Evolutionary conservation across 2,888 invertebrate species (phyloP), one percentile per base, ranked within the genome.

Genomic region (Siphlonurus alternatus): DNA sequence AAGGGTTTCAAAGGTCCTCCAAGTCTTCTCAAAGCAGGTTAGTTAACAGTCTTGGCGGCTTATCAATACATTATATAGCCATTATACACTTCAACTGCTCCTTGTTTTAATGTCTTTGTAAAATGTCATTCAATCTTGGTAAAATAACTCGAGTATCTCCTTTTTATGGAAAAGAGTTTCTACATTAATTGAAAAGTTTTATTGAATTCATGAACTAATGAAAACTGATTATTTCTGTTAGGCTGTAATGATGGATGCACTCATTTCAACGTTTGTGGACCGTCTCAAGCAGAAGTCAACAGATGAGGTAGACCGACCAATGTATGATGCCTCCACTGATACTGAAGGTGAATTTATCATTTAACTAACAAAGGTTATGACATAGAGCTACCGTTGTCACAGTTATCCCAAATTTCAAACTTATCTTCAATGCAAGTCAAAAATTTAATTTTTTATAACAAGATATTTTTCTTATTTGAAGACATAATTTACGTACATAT

Each of bases 171-270:
- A n/a, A n/a, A n/a, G n/a, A n/a, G n/a, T n/a, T n/a, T n/a, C n/a
- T n/a, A n/a, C n/a, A n/a, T n/a, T n/a, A n/a, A n/a, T n/a, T n/a
- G n/a, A n/a, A n/a, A n/a, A n/a, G n/a, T n/a, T n/a, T n/a, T n/a
- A n/a, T n/a, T n/a, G n/a, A n/a, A n/a, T n/a, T n/a, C n/a, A n/a
- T n/a, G n/a, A n/a, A n/a, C n/a, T n/a, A n/a, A n/a, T n/a, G n/a
- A n/a, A n/a, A n/a, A n/a, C n/a, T n/a, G n/a, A n/a, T 59, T 54
- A 7, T 5, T 18, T 10, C 53, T 71, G 68, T 3, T 67, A 81
- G 81, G 89, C 91, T 51, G 81, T 86, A 67, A 86, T 93, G 84
- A 90, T 93, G 87, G 92, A 93, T 76, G 88, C 88, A 1, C 77
- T 93, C 65, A 89, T 93, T 69, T 85, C 87, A 65, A 84, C 86